Evolutionary conservation across 1,140 invertebrate genomes (phyloP).

Genomic region (Eciton burchellii): DNA sequence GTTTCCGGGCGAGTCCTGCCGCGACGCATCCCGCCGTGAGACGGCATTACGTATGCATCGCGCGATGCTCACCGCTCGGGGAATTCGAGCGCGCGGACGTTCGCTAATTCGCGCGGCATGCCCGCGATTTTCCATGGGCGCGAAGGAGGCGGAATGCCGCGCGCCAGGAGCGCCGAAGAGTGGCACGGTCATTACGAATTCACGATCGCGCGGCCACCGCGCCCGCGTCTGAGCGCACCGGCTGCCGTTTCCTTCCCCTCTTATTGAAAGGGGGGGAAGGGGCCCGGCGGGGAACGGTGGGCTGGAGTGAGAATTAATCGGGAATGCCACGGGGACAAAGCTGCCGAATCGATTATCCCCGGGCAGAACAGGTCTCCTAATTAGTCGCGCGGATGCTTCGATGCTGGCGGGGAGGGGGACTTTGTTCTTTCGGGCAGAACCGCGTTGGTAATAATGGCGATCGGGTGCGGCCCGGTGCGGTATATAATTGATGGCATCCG

Average conservation of each 20-base stretch:
- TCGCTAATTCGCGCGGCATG: conserved; percentile 64
- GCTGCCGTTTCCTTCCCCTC: conserved; percentile 41
- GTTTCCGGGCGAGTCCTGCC: conserved; percentile 27
- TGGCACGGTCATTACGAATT: conserved; percentile 62
- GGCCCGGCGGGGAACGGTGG: background rate
- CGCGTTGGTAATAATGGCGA: conserved; percentile 19
- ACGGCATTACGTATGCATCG: conserved; percentile 73
- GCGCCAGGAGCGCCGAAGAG: conserved; percentile 15
- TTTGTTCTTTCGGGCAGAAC: conserved; percentile 49
- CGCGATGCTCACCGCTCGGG: conserved; percentile 52
- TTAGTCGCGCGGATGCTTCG: conserved; percentile 54
- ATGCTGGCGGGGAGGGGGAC: conserved; percentile 53
- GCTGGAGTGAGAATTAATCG: conserved; percentile 60
- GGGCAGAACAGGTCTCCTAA: conserved; percentile 48
- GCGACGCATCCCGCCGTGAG: conserved; percentile 57
- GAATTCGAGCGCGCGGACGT: conserved; percentile 68
- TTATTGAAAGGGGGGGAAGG: conserved; percentile 49
- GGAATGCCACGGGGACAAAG: conserved; percentile 51
- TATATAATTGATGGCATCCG: conserved; percentile 24
- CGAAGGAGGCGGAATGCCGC: conserved; percentile 41
- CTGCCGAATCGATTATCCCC: conserved; percentile 60
- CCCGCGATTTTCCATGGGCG: conserved; percentile 53
- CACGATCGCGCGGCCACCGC: conserved; percentile 2
- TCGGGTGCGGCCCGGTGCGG: conserved; percentile 14
- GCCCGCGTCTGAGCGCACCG: conserved; percentile 8